Percentiles rank a stretch among this genome's conserved stretches.
Evolutionary conservation across 2,113 vertebrate species (phyloP).

Genomic region (Sakesphorus luctuosus): DNA sequence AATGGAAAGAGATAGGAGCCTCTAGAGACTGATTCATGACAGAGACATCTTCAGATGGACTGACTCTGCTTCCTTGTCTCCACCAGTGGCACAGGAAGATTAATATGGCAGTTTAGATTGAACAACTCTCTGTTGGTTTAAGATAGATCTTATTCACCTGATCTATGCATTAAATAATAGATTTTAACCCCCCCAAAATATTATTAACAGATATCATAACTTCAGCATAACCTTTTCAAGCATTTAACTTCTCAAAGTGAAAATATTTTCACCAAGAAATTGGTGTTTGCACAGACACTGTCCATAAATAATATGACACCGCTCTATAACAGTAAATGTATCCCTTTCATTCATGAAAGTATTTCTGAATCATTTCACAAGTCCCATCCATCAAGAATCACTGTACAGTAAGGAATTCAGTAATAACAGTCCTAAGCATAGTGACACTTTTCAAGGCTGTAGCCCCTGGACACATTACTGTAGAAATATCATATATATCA

Average conservation of each 20-base stretch:
- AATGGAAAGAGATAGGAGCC: background rate
- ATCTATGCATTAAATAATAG: background rate
- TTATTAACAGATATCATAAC: background rate
- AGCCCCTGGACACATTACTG: background rate
- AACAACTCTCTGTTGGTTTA: background rate
- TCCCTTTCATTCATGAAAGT: background rate
- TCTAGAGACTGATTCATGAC: background rate
- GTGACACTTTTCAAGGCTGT: background rate
- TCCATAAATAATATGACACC: background rate
- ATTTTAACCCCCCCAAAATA: background rate
- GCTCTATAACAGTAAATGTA: background rate
- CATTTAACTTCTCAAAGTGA: background rate
- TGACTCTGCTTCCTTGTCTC: background rate
- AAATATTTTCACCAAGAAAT: background rate
- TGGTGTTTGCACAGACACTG: background rate
- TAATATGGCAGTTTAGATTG: background rate
- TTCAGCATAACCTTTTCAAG: background rate
- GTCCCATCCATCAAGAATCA: background rate
- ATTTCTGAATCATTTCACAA: background rate
- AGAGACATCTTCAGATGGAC: background rate
- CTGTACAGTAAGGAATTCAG: background rate
- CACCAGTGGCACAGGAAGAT: background rate
- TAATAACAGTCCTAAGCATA: background rate
- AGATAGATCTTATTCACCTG: background rate
- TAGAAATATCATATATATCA: background rate